Base-by-base conservation (phyloP, 2,113 vertebrate genomes). In the Opisthocomus hoazin region DNA sequence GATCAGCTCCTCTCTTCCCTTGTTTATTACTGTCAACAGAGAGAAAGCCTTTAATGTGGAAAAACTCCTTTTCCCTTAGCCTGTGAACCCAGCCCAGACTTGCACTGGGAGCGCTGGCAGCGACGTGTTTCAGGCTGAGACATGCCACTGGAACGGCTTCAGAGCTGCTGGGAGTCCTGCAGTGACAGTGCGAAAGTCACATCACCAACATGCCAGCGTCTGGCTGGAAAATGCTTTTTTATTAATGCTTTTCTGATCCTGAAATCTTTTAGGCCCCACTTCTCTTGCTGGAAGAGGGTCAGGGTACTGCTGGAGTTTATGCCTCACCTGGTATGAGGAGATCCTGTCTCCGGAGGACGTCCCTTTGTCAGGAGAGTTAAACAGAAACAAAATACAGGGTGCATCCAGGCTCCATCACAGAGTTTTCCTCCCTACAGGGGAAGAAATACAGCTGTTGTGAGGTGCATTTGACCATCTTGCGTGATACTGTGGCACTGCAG, bases 21-120 rank as follows among this genome's bases (percentile, higher is more conserved):
- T 45, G 22, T 86, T 94, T 88, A 74, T 97, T 82, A 32, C 58
- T 78, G 65, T 81, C 77, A 89, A 56, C 1, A 37, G 46, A 69
- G 50, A 88, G 70, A 96, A 95, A 80, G 30, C 37, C 87, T 95
- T 94, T 91, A 68, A 94, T 92, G 77, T 97, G 89, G 95, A 89
- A 92, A 95, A 76, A 93, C 11, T 3, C 5, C 56, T 75, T 92
- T 81, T 81, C 81, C 68, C 24, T 58, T 56, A 86, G 73, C 83
- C 50, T 74, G 45, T 68, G 89, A 89, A 34, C 74, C 34, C 73
- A 78, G 94, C 61, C 86, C 51, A 56, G 80, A 46, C 89, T 93
- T 92, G 94, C 51, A 60, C 14, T 39, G 73, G 45, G 43, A 94
- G 65, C 3, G 5, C 73, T 82, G 73, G 68, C 64, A 94, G 73